Conservation (phyloP, 2,113 vertebrate species). For the Rhea americana region DNA sequence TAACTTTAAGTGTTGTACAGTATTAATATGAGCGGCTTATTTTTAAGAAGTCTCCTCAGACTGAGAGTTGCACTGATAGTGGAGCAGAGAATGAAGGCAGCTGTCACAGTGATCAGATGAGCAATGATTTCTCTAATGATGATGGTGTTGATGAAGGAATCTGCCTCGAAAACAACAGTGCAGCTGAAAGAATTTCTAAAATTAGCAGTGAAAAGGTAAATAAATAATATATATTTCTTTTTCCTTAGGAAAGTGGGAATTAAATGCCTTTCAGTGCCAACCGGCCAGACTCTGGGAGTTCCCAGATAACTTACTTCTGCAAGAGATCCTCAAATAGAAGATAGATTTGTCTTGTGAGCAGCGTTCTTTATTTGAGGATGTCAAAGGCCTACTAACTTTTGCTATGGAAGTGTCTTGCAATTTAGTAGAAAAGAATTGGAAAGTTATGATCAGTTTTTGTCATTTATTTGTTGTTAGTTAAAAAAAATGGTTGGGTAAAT, state of each 20-base stretch:
- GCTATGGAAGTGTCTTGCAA: not conserved
- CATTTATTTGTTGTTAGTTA: not conserved
- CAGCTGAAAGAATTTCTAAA: constrained; percentile 89
- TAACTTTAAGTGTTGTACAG: constrained; percentile 3
- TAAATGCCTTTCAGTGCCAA: not conserved
- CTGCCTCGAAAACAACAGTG: constrained; percentile 90
- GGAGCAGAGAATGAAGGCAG: constrained; percentile 99
- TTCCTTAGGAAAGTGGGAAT: not conserved
- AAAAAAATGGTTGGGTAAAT: not conserved
- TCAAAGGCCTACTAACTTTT: not conserved
- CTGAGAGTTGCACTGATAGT: constrained; percentile 98
- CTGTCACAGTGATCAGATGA: constrained; percentile 99
- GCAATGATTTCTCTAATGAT: constrained; percentile 97
- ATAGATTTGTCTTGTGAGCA: not conserved
- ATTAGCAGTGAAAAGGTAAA: constrained; percentile 86
- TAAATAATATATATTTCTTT: not conserved
- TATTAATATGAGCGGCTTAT: constrained; percentile 42
- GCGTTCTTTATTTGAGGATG: not conserved
- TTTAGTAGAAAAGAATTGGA: not conserved
- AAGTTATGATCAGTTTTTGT: not conserved
- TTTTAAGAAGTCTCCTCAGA: constrained; percentile 96
- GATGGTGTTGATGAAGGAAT: constrained; percentile 98
- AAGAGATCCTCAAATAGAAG: not conserved
- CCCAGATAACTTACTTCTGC: not conserved
- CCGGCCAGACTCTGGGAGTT: not conserved